phyloP scores from a whole-genome alignment of 2,888 invertebrate genomes.

The Harmothoe impar region DNA sequence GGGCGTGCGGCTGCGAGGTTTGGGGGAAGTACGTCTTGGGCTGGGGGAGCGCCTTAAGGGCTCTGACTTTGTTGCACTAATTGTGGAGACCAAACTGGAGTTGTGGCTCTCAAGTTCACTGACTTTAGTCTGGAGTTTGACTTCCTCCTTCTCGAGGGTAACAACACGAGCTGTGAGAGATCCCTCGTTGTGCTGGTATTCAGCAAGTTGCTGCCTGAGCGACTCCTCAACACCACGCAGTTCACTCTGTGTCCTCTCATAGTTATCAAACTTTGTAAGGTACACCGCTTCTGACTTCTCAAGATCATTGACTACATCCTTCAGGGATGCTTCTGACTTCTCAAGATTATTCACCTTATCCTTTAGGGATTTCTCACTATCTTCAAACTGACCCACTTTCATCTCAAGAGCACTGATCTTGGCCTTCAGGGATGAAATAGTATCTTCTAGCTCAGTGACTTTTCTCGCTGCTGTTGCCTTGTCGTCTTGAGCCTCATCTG shows the following conservation, averaged over 20 bases:
- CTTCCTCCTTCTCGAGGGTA: conserved; percentile 40
- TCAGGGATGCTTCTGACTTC: conserved; percentile 67
- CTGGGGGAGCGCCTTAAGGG: background rate
- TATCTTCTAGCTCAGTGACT: conserved; percentile 50
- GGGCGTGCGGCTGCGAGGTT: conserved; percentile 32
- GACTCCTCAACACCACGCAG: conserved; percentile 18
- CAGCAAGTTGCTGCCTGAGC: conserved; percentile 35
- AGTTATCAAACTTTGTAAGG: background rate
- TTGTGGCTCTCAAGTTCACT: conserved; percentile 77
- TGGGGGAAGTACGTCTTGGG: conserved; percentile 12
- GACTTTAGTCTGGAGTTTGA: conserved; percentile 67
- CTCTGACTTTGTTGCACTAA: background rate
- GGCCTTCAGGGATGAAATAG: background rate
- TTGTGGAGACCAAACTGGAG: conserved; percentile 67
- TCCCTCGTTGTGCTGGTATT: conserved; percentile 26
- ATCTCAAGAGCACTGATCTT: conserved; percentile 67
- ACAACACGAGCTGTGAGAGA: conserved; percentile 39
- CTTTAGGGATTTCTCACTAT: conserved; percentile 68
- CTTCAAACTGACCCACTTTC: conserved; percentile 71
- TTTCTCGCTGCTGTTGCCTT: conserved; percentile 68
- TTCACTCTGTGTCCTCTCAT: background rate
- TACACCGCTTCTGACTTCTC: conserved; percentile 75
- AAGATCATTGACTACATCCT: conserved; percentile 67
- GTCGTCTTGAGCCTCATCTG: conserved; percentile 75
- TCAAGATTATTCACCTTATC: conserved; percentile 71